Conservation (phyloP, 53 echinoderm and acorn worm species). For the Temnopleurus reevesii region DNA sequence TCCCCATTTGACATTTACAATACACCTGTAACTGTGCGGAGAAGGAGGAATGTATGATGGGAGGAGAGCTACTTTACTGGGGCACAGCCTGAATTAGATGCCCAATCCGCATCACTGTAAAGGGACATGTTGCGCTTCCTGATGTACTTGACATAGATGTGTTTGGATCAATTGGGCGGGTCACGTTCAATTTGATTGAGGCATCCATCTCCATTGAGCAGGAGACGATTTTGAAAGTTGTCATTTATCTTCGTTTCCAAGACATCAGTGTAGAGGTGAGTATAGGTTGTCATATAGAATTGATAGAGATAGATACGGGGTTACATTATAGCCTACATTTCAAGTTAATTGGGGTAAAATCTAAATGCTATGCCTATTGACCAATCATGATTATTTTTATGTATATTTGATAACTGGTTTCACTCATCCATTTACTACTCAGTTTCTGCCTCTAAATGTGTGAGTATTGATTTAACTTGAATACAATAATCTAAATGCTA, state of each 20-base stretch:
- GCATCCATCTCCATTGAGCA: constrained; percentile 2
- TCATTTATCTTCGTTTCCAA: too few species aligned
- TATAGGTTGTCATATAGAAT: too few species aligned
- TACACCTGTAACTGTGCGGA: constrained; percentile 2
- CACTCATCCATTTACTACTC: too few species aligned
- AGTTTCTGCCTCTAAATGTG: too few species aligned
- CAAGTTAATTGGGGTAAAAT: too few species aligned
- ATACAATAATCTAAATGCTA: too few species aligned
- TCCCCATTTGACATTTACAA: neutral
- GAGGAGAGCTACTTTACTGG: neutral
- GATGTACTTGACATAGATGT: neutral
- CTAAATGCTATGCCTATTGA: too few species aligned
- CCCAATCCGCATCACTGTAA: neutral
- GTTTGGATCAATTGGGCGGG: neutral
- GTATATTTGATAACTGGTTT: too few species aligned
- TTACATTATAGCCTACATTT: neutral
- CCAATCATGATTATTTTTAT: too few species aligned
- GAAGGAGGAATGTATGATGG: neutral
- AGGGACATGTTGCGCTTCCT: neutral
- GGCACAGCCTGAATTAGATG: neutral
- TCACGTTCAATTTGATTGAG: neutral
- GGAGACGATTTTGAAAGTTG: too few species aligned
- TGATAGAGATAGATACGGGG: neutral
- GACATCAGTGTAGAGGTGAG: too few species aligned
- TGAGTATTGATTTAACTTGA: too few species aligned